Evolutionary conservation across 30 jellyfish, hydroid and myxozoan species (phyloP).

Genomic region (Mastigias papua): DNA sequence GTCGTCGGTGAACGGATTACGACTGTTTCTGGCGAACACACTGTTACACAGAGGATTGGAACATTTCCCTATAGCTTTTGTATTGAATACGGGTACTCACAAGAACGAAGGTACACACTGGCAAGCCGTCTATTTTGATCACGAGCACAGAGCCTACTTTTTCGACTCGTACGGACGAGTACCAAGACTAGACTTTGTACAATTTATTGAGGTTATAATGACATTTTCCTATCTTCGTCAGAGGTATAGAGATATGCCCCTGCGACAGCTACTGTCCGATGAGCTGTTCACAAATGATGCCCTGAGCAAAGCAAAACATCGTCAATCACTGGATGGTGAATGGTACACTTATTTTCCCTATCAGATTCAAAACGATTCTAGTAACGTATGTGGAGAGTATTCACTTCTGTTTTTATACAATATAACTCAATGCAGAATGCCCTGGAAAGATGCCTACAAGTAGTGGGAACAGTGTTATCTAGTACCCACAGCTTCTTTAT

Average conservation of each 20-base stretch:
- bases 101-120: not conserved
- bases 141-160: not conserved
- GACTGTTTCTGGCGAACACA: not conserved
- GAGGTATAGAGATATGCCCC: not conserved
- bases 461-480: too few species aligned
- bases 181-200: not conserved
- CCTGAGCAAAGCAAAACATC: not conserved
- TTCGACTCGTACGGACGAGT: not conserved
- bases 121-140: slow-evolving; percentile 9
- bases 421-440: not conserved
- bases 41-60: not conserved
- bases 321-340: too few species aligned
- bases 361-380: not conserved
- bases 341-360: not conserved
- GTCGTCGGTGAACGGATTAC: not conserved
- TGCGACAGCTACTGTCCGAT: not conserved
- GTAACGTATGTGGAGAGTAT: not conserved
- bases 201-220: not conserved
- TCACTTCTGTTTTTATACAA: not conserved
- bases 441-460: not conserved
- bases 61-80: not conserved
- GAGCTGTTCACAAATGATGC: not conserved
- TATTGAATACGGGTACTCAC: slow-evolving; percentile 1
- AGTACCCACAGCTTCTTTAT: too few species aligned
- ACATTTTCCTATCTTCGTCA: not conserved